phyloP scores from a whole-genome alignment of 2,113 vertebrate species.

The Phyllopteryx taeniolatus region DNA sequence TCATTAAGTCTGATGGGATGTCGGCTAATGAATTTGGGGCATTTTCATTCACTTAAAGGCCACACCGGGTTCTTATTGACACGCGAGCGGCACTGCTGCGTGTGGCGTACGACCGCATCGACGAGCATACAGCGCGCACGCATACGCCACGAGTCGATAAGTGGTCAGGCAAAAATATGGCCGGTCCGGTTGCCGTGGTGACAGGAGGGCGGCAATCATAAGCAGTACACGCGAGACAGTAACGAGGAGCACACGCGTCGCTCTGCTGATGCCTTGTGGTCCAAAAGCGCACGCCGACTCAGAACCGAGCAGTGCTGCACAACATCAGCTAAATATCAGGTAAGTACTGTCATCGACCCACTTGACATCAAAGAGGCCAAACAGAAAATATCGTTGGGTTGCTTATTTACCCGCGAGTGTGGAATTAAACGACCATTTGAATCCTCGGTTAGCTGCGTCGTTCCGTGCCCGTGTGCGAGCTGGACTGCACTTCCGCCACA shows the following conservation, averaged over 20 bases:
- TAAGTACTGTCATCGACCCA: too few relatives aligned
- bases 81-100: constrained; percentile 28
- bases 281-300: constrained; percentile 8
- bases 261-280: constrained; percentile 12
- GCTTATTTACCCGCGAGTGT: too few relatives aligned
- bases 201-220: constrained; percentile 58
- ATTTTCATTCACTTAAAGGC: constrained; percentile 59
- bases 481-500: too few relatives aligned
- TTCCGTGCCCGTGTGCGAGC: too few relatives aligned
- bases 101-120: constrained; percentile 14
- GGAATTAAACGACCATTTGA: too few relatives aligned
- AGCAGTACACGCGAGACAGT: constrained; percentile 49
- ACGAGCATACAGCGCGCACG: constrained; percentile 6
- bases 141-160: constrained; percentile 25
- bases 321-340: background rate
- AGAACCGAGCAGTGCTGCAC: background rate
- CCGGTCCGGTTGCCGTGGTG: constrained; percentile 64
- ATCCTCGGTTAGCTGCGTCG: too few relatives aligned
- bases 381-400: too few relatives aligned
- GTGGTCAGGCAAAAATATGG: constrained; percentile 52
- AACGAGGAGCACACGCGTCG: constrained; percentile 47
- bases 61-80: constrained; percentile 27
- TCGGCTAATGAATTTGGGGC: constrained; percentile 44
- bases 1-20: constrained; percentile 50
- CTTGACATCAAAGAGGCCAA: too few relatives aligned